These are phyloP conservation scores for Luperina testacea DNA, from an alignment of 2,888 invertebrate genomes.

Conservation along the genomic window DNA sequence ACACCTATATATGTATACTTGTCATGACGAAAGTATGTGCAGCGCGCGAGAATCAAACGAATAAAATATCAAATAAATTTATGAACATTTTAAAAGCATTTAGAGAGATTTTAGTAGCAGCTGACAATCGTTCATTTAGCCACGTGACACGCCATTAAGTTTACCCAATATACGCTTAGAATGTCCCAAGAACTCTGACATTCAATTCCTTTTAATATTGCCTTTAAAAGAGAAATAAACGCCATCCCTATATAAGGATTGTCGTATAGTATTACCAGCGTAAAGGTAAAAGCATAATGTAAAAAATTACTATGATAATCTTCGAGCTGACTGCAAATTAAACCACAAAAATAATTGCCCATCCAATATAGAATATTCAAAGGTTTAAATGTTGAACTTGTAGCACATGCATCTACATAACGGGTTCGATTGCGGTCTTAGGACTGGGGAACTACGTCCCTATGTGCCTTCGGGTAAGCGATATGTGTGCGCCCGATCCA, in stretches of 20 bases:
- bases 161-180: conserved; percentile 58
- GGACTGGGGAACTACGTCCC: conserved; percentile 28
- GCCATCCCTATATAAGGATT: conserved; percentile 63
- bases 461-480: conserved; percentile 47
- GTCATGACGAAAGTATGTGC: conserved; percentile 37
- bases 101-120: conserved; percentile 46
- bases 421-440: conserved; percentile 74
- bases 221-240: conserved; percentile 70
- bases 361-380: conserved; percentile 77
- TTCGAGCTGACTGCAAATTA: conserved; percentile 79
- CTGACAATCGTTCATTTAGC: conserved; percentile 58
- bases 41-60: conserved; percentile 16
- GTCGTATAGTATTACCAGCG: conserved; percentile 67
- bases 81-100: conserved; percentile 42
- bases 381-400: conserved; percentile 69
- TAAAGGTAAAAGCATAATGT: conserved; percentile 63
- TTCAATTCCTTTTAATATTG: conserved; percentile 66
- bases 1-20: neutral
- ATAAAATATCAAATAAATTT: conserved; percentile 34
- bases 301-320: conserved; percentile 79
- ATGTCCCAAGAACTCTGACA: conserved; percentile 57
- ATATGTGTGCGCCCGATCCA: conserved; percentile 59
- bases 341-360: conserved; percentile 86
- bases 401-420: conserved; percentile 76
- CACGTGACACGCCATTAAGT: conserved; percentile 51